Evolutionary conservation across 2,888 invertebrate genomes (phyloP).

Genomic region (Lingula anatina): DNA sequence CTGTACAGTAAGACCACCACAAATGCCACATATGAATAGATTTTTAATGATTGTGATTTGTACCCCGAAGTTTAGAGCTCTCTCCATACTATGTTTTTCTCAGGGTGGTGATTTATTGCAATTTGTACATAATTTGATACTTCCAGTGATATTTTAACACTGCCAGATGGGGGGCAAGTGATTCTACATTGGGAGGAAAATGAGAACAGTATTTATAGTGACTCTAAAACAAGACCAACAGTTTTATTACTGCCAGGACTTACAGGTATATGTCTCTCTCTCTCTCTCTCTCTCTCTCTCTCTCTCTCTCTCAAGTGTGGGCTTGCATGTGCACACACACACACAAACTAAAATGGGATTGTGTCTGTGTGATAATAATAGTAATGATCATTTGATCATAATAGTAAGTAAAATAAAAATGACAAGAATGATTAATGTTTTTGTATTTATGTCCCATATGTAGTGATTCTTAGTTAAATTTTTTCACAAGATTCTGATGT

Average conservation of each 20-base stretch:
- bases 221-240: constrained; percentile 24
- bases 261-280: constrained; percentile 26
- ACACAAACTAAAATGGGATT: no score
- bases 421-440: no score
- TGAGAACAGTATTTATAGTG: constrained; percentile 16
- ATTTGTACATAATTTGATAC: neutral
- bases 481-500: no score
- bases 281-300: neutral
- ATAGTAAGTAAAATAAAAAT: neutral
- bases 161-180: constrained; percentile 44
- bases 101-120: neutral
- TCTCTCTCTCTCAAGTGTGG: constrained; percentile 1
- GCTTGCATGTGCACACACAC: no score
- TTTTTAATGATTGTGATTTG: neutral
- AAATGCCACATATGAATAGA: no score
- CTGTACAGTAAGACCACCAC: no score
- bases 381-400: neutral
- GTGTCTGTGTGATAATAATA: no score
- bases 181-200: constrained; percentile 37
- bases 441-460: no score
- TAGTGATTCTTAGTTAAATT: no score
- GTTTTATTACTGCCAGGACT: constrained; percentile 45
- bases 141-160: constrained; percentile 35
- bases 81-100: neutral
- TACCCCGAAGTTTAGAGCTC: neutral